Evolutionary conservation across 2,888 invertebrate species (phyloP), one percentile per base, ranked within the genome.

Genomic region (Eulithis testata): DNA sequence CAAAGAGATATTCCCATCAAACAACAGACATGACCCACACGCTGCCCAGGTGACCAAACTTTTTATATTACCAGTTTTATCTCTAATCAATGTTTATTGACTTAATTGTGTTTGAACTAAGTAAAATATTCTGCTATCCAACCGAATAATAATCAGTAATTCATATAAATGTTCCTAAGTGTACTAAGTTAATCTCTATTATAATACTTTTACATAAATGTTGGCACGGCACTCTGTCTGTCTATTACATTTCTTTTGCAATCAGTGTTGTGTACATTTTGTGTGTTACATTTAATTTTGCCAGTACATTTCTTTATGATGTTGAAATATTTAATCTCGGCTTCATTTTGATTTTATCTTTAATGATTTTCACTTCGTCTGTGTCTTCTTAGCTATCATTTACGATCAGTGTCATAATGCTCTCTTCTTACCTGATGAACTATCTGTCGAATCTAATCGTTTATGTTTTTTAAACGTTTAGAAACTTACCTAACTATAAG

Each of bases 1-100:
- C 83, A 97, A 97, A 81, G 97, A 98, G 84, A 96, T 97, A 78
- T 97, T 96, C 81, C 95, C 95, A 31, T 94, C 94, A 11, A 85
- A 73, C 79, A 94, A 87, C 84, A 75, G 93, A 40, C 94, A 94
- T 70, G 94, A 94, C 74, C 94, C 84, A 56, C 93, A 93, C 72
- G 83, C 91, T 65, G 94, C 90, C 94, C 95, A 94, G 94, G 94
- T 95, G 88, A 94, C 88, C 83, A 83, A 82, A 84, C 79, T 79
- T 72, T 81, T 76, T 72, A 72, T 76, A 65, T 76, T 75, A 66
- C 12, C 31, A 8, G 9, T 57, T 36, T 51, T 36, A 69, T 70
- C 73, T 68, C 63, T 76, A 71, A 74, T 78, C 70, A 60, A 31
- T 66, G 61, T 68, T 61, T 70, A 61, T 69, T 72, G 58, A 72